A percentile compares a stretch with the other conserved stretches of the same genome.
phyloP scores from a whole-genome alignment of 2,888 invertebrate species.

The Erebia aethiops region DNA sequence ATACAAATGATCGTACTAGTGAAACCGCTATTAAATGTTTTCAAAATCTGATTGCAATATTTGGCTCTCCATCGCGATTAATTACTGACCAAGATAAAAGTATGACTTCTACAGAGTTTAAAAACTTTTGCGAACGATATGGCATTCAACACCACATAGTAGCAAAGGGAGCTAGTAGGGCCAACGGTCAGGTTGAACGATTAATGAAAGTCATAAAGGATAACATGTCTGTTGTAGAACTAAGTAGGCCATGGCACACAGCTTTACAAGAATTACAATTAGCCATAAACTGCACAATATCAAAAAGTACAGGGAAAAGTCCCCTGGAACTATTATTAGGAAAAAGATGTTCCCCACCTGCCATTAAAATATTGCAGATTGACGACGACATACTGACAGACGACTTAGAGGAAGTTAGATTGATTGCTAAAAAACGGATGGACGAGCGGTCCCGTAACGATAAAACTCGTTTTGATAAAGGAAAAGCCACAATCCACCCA shows the following conservation, averaged over 20 bases:
- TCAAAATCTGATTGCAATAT: too few relatives aligned
- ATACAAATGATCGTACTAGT: not conserved
- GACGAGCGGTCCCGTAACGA: conserved; percentile 35
- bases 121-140: not conserved
- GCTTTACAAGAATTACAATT: conserved; percentile 20
- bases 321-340: too few relatives aligned
- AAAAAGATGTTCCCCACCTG: conserved; percentile 1
- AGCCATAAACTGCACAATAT: conserved; percentile 37
- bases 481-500: conserved; percentile 12
- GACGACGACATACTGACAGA: too few relatives aligned
- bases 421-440: conserved; percentile 31
- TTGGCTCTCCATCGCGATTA: not conserved
- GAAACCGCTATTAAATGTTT: too few relatives aligned
- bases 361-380: conserved; percentile 21
- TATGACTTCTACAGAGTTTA: not conserved
- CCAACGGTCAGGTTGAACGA: conserved; percentile 2
- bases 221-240: too few relatives aligned
- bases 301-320: conserved; percentile 17
- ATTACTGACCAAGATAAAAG: not conserved
- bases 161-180: not conserved
- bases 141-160: not conserved
- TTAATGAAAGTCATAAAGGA: too few relatives aligned
- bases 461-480: conserved; percentile 31
- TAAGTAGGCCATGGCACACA: too few relatives aligned
- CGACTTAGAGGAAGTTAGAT: conserved; percentile 21